phyloP scores from a whole-genome alignment of 2,797 vertebrate species.

The Xiphorhynchus erythropygius region DNA sequence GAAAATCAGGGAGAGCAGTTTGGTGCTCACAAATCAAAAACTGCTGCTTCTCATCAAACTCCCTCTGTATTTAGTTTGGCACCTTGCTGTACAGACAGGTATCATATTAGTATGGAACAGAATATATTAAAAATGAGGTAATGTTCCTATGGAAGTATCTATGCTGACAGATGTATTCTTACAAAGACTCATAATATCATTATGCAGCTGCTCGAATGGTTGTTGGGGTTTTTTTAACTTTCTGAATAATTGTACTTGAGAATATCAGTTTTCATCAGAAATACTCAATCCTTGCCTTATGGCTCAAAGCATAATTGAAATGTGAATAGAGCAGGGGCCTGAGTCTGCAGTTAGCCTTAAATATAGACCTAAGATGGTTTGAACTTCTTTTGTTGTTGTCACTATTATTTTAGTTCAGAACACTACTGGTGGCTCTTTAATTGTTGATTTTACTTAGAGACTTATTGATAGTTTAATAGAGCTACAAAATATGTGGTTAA shows the following conservation, averaged over 20 bases:
- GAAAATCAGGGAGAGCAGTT: slow-evolving; percentile 43
- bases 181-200: neutral
- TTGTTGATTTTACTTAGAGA: neutral
- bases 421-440: neutral
- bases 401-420: neutral
- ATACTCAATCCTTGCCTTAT: neutral
- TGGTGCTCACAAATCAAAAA: slow-evolving; percentile 56
- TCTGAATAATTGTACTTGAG: neutral
- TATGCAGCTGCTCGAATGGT: neutral
- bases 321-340: neutral
- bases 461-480: neutral
- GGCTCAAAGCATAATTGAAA: neutral
- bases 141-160: neutral
- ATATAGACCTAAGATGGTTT: neutral
- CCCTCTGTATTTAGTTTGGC: slow-evolving; percentile 53
- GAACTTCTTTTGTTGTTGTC: neutral
- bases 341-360: neutral
- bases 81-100: slow-evolving; percentile 22
- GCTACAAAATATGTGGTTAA: neutral
- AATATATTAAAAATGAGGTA: slow-evolving; percentile 12
- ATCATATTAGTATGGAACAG: neutral
- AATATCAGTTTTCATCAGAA: neutral
- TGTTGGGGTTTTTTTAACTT: neutral
- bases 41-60: slow-evolving; percentile 26
- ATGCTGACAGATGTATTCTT: neutral